phyloP scores from a whole-genome alignment of 1,140 invertebrate species.

The Idris sp. region DNA sequence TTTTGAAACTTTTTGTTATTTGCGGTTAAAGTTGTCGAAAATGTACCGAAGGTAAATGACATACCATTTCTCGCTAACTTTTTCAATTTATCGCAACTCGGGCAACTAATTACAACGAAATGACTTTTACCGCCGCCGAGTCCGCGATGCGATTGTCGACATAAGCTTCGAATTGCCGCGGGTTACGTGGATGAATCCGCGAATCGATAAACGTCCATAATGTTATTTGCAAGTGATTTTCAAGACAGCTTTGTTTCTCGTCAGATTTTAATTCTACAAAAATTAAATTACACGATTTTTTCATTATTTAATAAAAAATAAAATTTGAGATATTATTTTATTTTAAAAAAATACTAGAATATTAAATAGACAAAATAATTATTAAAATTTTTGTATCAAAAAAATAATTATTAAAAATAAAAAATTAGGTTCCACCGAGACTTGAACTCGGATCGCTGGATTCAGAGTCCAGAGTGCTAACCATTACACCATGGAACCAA shows the following conservation, averaged over 20 bases:
- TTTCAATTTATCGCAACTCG: conserved; percentile 76
- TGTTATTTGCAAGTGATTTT: conserved; percentile 39
- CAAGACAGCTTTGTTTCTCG: conserved; percentile 10
- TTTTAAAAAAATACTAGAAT: too few relatives aligned
- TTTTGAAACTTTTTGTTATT: conserved; percentile 54
- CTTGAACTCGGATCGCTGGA: conserved; percentile 87
- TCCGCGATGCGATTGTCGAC: conserved; percentile 57
- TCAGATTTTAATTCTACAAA: too few relatives aligned
- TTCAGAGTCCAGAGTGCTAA: conserved; percentile 86
- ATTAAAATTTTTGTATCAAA: too few relatives aligned
- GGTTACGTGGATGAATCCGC: conserved; percentile 50
- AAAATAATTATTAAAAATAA: too few relatives aligned
- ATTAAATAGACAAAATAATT: too few relatives aligned
- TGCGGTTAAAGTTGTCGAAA: conserved; percentile 57
- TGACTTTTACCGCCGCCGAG: conserved; percentile 68
- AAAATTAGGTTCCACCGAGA: conserved; percentile 79
- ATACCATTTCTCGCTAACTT: conserved; percentile 76
- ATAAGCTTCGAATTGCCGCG: conserved; percentile 59
- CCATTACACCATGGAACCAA: conserved; percentile 72
- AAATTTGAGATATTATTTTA: too few relatives aligned
- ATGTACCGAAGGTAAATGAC: conserved; percentile 69
- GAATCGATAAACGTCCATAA: conserved; percentile 55
- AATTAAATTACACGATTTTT: too few relatives aligned
- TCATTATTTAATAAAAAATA: too few relatives aligned
- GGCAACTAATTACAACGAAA: conserved; percentile 74